Conservation (phyloP, 1,140 invertebrate genomes). For the Helicoverpa zea region DNA sequence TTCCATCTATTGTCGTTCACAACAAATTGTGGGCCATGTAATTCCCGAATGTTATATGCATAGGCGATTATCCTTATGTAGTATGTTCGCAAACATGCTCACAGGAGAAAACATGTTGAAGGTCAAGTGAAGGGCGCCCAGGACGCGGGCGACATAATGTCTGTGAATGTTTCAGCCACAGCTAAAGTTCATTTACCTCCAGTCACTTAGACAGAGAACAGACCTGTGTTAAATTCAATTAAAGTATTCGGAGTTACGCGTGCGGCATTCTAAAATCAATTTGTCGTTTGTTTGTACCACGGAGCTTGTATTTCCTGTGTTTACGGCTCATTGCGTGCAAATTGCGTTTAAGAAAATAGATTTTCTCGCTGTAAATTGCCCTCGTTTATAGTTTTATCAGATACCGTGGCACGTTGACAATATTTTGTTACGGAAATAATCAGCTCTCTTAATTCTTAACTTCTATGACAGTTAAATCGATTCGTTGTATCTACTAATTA, state of each 20-base stretch:
- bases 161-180: constrained; percentile 52
- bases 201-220: not conserved
- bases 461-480: constrained; percentile 33
- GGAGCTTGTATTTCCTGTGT: not conserved
- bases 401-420: not conserved
- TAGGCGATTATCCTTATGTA: not conserved
- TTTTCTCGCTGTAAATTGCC: constrained; percentile 7
- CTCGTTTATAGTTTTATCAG: constrained; percentile 9
- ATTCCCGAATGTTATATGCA: not conserved
- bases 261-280: constrained; percentile 3
- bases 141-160: constrained; percentile 57
- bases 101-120: constrained; percentile 45
- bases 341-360: constrained; percentile 21
- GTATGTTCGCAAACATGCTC: not conserved
- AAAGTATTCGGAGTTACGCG: constrained; percentile 5
- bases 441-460: constrained; percentile 2
- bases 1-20: too few species aligned
- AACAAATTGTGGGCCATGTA: too few species aligned
- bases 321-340: constrained; percentile 10
- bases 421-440: constrained; percentile 10
- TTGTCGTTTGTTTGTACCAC: constrained; percentile 24
- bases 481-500: constrained; percentile 35
- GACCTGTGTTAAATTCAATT: not conserved
- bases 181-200: constrained; percentile 39
- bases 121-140: constrained; percentile 65